Conservation (phyloP, 2,888 invertebrate genomes). For the Alsophila aescularia region DNA sequence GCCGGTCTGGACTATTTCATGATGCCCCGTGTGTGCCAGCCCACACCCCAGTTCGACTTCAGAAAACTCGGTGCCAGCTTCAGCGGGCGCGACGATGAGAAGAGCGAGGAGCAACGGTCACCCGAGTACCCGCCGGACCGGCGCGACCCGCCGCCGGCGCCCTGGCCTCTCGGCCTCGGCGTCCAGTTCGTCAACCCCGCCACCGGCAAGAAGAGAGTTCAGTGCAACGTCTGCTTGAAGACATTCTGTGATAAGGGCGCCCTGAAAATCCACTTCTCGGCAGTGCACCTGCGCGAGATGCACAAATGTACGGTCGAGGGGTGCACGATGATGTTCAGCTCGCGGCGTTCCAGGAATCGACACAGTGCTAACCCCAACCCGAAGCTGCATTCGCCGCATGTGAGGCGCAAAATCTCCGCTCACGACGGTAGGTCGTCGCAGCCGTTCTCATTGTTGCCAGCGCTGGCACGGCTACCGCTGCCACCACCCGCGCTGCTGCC, state of each 20-base stretch:
- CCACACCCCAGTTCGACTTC: constrained; percentile 95
- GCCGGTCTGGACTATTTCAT: constrained; percentile 81
- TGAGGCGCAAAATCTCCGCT: constrained; percentile 95
- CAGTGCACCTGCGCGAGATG: constrained; percentile 99
- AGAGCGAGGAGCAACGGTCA: constrained; percentile 69
- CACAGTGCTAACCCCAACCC: constrained; percentile 99
- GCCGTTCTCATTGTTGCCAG: constrained; percentile 89
- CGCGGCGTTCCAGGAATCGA: constrained; percentile 95
- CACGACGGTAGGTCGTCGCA: constrained; percentile 95
- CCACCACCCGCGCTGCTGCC: constrained; percentile 87
- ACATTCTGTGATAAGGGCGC: constrained; percentile 99
- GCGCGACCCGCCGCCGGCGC: constrained; percentile 81
- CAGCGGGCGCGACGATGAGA: constrained; percentile 81
- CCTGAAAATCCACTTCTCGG: constrained; percentile 98
- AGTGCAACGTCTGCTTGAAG: constrained; percentile 98
- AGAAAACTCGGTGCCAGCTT: constrained; percentile 89
- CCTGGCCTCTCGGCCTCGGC: constrained; percentile 92
- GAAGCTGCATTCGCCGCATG: constrained; percentile 97
- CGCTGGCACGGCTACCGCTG: constrained; percentile 89
- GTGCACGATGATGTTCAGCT: constrained; percentile 99
- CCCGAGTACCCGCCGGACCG: constrained; percentile 71
- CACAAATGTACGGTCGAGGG: constrained; percentile 99
- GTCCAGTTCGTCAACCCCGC: constrained; percentile 95
- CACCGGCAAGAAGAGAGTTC: constrained; percentile 97
- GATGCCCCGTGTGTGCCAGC: constrained; percentile 88